A percentile compares a stretch with the other conserved stretches of the same genome.
These are phyloP conservation scores for Amphipyra berbera DNA, from an alignment of 2,888 invertebrate species.

Conservation along the genomic window DNA sequence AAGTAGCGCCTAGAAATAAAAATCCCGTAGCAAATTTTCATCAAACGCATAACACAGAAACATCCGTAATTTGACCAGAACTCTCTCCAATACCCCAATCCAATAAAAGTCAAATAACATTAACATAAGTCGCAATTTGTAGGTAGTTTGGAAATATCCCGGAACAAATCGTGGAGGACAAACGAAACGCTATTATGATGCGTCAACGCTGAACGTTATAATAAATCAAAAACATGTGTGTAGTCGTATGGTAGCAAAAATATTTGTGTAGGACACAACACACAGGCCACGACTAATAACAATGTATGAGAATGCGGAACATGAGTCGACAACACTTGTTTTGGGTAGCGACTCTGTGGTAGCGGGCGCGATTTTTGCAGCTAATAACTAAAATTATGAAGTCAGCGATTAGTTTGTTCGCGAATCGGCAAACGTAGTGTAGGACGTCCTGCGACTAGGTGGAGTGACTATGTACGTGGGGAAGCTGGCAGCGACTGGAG, in stretches of 20 bases:
- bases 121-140: slow-evolving; percentile 20
- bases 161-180: slow-evolving; percentile 23
- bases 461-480: no score
- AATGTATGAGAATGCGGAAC: slow-evolving; percentile 55
- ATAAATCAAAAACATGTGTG: slow-evolving; percentile 49
- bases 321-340: slow-evolving; percentile 57
- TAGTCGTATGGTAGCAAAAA: slow-evolving; percentile 40
- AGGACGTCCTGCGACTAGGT: no score
- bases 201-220: slow-evolving; percentile 31
- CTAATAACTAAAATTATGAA: slow-evolving; percentile 2
- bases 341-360: slow-evolving; percentile 16
- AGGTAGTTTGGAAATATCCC: slow-evolving; percentile 8
- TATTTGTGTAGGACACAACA: slow-evolving; percentile 50
- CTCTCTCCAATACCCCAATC: slow-evolving; percentile 7
- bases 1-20: no score
- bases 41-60: not conserved
- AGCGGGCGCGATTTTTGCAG: slow-evolving; percentile 23
- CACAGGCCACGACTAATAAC: slow-evolving; percentile 44
- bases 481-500: no score
- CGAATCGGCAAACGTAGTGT: no score
- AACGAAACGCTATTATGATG: slow-evolving; percentile 32
- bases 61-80: slow-evolving; percentile 10
- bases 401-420: slow-evolving; percentile 14
- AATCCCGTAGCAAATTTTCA: no score
- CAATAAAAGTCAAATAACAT: slow-evolving; percentile 37